These are phyloP conservation scores for Cantharis flavilabris DNA, from an alignment of 2,888 invertebrate genomes.

Conservation along the genomic window DNA sequence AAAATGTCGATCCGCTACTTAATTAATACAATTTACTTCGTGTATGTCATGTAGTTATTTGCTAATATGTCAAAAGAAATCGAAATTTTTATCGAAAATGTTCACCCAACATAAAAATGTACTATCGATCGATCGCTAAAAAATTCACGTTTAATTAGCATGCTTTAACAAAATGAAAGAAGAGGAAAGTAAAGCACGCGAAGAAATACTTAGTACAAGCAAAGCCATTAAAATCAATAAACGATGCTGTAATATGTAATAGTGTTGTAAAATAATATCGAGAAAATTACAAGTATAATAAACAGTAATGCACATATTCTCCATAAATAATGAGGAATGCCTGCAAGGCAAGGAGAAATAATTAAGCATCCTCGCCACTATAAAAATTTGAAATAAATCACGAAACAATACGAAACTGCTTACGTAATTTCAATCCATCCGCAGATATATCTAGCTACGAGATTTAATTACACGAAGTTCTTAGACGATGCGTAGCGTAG, in stretches of 20 bases:
- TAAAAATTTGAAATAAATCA: neutral
- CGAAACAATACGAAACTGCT: neutral
- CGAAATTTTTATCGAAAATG: neutral
- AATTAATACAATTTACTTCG: neutral
- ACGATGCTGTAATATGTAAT: neutral
- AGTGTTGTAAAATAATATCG: neutral
- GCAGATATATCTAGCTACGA: neutral
- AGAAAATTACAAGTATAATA: constrained; percentile 11
- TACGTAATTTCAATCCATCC: neutral
- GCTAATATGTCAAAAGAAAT: constrained; percentile 1
- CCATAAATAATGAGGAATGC: neutral
- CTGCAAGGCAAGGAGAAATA: neutral
- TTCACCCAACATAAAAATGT: neutral
- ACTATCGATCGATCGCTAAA: neutral
- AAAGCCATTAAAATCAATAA: neutral
- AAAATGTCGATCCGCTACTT: neutral
- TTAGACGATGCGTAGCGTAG: neutral
- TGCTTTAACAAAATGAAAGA: neutral
- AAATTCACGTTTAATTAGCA: neutral
- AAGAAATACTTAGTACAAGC: neutral
- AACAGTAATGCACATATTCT: constrained; percentile 10
- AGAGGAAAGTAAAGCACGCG: neutral
- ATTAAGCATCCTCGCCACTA: neutral
- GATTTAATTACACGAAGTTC: neutral
- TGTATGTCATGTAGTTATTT: neutral